Evolutionary conservation across 2,113 vertebrate genomes (phyloP).

Genomic region (Galbula dea): DNA sequence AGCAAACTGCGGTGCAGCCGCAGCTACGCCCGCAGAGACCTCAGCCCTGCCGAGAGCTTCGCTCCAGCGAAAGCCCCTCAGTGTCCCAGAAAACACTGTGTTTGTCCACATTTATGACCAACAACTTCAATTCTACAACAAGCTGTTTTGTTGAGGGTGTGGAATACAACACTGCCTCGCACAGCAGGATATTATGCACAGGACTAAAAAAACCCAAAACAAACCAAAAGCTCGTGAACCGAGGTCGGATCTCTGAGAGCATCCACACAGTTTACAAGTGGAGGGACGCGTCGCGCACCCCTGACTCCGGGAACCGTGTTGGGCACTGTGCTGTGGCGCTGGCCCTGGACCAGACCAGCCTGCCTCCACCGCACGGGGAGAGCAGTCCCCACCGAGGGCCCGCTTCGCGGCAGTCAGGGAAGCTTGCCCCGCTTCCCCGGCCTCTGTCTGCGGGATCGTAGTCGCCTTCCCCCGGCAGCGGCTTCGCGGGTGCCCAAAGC

Average conservation of each 20-base stretch:
- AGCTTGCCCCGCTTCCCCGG: neutral
- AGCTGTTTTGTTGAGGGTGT: neutral
- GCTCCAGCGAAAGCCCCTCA: neutral
- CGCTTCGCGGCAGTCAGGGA: neutral
- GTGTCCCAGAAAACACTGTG: neutral
- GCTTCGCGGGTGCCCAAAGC: neutral
- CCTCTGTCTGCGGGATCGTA: no score
- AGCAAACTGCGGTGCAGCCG: neutral
- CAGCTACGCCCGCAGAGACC: neutral
- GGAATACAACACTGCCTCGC: neutral
- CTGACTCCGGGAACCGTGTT: rapidly evolving
- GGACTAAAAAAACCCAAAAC: neutral
- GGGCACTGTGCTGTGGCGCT: no score
- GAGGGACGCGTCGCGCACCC: neutral
- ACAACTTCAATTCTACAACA: neutral
- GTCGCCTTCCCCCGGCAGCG: neutral
- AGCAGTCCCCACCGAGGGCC: neutral
- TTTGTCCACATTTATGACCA: neutral
- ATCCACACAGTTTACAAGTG: neutral
- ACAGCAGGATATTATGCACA: neutral
- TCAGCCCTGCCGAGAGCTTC: neutral
- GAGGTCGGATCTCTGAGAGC: neutral
- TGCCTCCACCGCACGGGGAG: neutral
- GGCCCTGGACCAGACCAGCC: neutral
- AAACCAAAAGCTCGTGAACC: neutral